These are phyloP conservation scores for Lamprologus speciosus DNA, from an alignment of 2,113 vertebrate species.

Conservation along the genomic window DNA sequence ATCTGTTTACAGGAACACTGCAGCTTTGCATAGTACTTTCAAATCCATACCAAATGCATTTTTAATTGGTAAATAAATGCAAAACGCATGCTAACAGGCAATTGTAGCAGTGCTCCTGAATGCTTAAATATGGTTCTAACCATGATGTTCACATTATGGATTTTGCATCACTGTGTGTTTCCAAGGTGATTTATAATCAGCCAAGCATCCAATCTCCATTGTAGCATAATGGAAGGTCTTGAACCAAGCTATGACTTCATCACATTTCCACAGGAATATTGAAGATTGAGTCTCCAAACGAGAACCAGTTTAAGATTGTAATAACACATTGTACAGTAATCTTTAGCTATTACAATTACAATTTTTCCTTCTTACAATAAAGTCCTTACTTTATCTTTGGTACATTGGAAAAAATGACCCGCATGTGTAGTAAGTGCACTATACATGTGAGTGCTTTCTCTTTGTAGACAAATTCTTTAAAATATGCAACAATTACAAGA, in stretches of 20 bases:
- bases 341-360: neutral
- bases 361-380: neutral
- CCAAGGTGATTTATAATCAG: conserved; percentile 72
- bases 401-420: neutral
- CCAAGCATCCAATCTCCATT: conserved; percentile 30
- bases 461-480: neutral
- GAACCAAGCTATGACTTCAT: conserved; percentile 52
- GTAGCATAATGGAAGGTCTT: conserved; percentile 50
- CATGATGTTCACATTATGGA: conserved; percentile 67
- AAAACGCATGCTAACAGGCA: conserved; percentile 70
- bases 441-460: neutral
- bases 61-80: conserved; percentile 75
- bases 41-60: conserved; percentile 76
- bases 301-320: neutral
- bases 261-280: conserved; percentile 51
- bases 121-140: conserved; percentile 66
- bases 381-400: neutral
- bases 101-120: conserved; percentile 59
- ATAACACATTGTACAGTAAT: neutral
- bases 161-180: conserved; percentile 69
- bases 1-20: conserved; percentile 70
- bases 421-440: neutral
- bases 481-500: neutral
- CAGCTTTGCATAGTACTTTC: conserved; percentile 70
- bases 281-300: conserved; percentile 7